Conservation (phyloP, 2,797 vertebrate species). For the Pempheris klunzingeri region DNA sequence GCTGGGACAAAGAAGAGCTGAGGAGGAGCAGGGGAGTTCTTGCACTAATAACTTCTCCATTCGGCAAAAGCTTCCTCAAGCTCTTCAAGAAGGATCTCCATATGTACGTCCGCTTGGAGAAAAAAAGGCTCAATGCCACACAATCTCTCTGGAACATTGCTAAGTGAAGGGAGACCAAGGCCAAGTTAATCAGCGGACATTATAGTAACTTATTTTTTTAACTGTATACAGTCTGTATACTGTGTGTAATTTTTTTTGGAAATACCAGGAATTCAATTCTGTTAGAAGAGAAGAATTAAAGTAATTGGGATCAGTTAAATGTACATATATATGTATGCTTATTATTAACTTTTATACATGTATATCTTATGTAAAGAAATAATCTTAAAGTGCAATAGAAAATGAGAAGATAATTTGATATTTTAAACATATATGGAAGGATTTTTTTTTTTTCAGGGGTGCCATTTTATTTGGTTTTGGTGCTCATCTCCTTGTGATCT, state of each 20-base stretch:
- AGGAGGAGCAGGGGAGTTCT: constrained; percentile 77
- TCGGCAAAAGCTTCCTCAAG: constrained; percentile 69
- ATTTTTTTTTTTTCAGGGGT: constrained; percentile 78
- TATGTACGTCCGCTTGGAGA: constrained; percentile 70
- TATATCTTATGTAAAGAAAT: constrained; percentile 87
- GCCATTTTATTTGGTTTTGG: constrained; percentile 74
- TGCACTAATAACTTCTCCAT: constrained; percentile 82
- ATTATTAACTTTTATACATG: constrained; percentile 84
- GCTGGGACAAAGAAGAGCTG: constrained; percentile 60
- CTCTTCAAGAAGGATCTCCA: constrained; percentile 71
- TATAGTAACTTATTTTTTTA: constrained; percentile 87
- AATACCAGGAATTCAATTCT: constrained; percentile 78
- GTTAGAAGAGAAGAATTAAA: constrained; percentile 77
- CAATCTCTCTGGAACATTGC: constrained; percentile 81
- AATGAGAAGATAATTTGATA: constrained; percentile 83
- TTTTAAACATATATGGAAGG: constrained; percentile 78
- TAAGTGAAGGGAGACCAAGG: constrained; percentile 75
- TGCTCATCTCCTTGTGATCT: constrained; percentile 63
- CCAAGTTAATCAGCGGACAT: constrained; percentile 73
- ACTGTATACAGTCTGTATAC: constrained; percentile 82
- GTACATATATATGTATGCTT: constrained; percentile 81
- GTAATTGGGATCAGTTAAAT: constrained; percentile 81
- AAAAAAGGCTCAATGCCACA: constrained; percentile 69
- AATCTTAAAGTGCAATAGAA: constrained; percentile 90
- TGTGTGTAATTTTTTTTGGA: constrained; percentile 71